These are phyloP conservation scores for Gasterosteus nipponicus DNA, from an alignment of 2,113 vertebrate genomes.

Conservation along the genomic window DNA sequence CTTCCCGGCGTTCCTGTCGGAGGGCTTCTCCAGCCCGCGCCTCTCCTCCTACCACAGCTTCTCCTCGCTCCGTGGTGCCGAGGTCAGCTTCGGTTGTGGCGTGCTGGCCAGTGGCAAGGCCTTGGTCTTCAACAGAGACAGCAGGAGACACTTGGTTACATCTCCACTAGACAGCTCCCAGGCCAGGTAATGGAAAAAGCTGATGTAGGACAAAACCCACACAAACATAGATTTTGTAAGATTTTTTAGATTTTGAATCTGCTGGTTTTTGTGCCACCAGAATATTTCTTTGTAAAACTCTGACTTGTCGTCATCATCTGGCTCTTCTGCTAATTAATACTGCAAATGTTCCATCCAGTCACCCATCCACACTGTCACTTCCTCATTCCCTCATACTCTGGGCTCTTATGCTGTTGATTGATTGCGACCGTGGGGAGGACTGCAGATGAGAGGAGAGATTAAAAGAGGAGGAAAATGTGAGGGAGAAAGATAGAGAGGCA, in stretches of 20 bases:
- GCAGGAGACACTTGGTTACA: slow-evolving; percentile 92
- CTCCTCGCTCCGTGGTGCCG: slow-evolving; percentile 94
- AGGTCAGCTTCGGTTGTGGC: slow-evolving; percentile 96
- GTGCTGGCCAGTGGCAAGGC: slow-evolving; percentile 97
- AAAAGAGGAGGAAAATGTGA: slow-evolving; percentile 50
- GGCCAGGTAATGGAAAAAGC: slow-evolving; percentile 84
- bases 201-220: slow-evolving; percentile 2
- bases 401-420: slow-evolving; percentile 49
- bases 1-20: slow-evolving; percentile 93
- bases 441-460: slow-evolving; percentile 62
- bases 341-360: slow-evolving; percentile 43
- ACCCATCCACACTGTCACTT: slow-evolving; percentile 31
- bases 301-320: slow-evolving; percentile 22
- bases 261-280: not conserved
- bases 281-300: slow-evolving; percentile 22
- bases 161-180: slow-evolving; percentile 95
- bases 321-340: slow-evolving; percentile 50
- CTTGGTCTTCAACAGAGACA: slow-evolving; percentile 95
- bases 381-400: slow-evolving; percentile 35
- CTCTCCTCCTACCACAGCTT: slow-evolving; percentile 98
- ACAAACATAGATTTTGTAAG: not conserved
- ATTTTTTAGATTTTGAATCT: not conserved
- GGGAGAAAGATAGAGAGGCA: slow-evolving; percentile 49
- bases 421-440: slow-evolving; percentile 53
- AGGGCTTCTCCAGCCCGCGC: slow-evolving; percentile 91